These are phyloP conservation scores for Donacobius atricapilla DNA, from an alignment of 2,113 vertebrate genomes.

Conservation along the genomic window DNA sequence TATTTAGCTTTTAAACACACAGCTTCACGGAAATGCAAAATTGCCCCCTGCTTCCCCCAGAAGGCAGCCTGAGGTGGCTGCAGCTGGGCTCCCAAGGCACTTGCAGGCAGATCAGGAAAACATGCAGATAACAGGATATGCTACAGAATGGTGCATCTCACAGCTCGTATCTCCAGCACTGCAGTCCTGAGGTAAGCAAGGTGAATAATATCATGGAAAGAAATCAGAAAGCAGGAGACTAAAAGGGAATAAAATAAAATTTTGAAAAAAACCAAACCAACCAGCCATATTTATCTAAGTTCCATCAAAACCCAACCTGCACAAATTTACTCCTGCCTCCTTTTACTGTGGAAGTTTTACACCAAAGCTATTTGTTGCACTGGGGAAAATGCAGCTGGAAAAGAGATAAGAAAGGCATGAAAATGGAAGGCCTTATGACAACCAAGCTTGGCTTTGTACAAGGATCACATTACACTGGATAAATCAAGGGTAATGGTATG, in stretches of 20 bases:
- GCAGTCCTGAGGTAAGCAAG: background rate
- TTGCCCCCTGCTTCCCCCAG: background rate
- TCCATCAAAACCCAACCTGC: background rate
- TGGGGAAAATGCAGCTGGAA: background rate
- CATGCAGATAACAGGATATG: accelerated
- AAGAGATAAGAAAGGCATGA: slow-evolving; percentile 18
- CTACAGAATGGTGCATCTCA: background rate
- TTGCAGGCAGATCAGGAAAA: background rate
- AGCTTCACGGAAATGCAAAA: background rate
- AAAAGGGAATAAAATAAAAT: background rate
- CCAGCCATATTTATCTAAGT: background rate
- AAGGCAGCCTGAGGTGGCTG: background rate
- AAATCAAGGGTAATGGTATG: slow-evolving; percentile 42
- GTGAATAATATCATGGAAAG: background rate
- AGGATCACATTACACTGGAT: background rate
- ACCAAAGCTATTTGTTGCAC: background rate
- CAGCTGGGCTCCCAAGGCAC: background rate
- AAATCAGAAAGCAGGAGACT: background rate
- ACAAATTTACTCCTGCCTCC: background rate
- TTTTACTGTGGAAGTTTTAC: background rate
- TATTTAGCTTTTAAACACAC: background rate
- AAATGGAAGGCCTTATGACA: background rate
- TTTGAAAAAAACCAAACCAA: background rate
- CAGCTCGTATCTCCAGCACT: background rate
- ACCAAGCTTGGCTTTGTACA: background rate